Base-by-base conservation (phyloP, 2,797 vertebrate genomes). In the Sternotherus odoratus region DNA sequence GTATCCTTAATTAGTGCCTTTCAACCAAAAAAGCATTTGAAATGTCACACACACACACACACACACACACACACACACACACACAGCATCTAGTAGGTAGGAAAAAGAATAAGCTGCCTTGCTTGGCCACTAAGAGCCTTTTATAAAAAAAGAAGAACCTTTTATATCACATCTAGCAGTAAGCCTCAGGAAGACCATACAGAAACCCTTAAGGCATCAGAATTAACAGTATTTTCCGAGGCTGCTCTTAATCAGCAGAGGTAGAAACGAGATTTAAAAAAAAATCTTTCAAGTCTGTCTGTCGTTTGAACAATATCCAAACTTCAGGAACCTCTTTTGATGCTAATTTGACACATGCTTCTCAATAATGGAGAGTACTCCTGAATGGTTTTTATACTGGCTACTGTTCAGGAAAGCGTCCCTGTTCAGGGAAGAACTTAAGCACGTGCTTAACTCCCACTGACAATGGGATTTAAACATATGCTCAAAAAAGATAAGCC, bases 1-100 rank as follows among this genome's bases (percentile, higher is more conserved):
- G 30, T 28, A 21, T 48, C 84, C 90, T 85, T 94, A 94, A 87
- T 87, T 89, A 93, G 26, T 51, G 79, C 48, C 36, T 94, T 95
- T 91, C 43, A 91, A 88, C 28, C 2, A 79, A 82, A 80, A 74
- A 80, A 63, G 5, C 12, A 85, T 51, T 57, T 43, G 2, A 69
- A 91, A 43, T 43, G 43, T 89, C 46, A 10, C 9, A 28, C 54
- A 10, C 54, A 56, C 54, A 11, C 54, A 53, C 21, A 24, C 8
- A 10, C 54, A 56, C 54, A 11, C 54, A 53, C 21, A 24, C 8
- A 26, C 56, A 21, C 53, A 26, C 24, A 24, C 30, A 30, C 30
- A 84, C 11, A 30, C 60, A 85, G 9, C n/a, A 69, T 54, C 49
- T 24, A 10, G 79, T 50, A 94, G 43, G 51, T 6, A 53, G 72